These are phyloP conservation scores for Habroteleia sp. DNA, from an alignment of 2,888 invertebrate genomes.

Conservation along the genomic window DNA sequence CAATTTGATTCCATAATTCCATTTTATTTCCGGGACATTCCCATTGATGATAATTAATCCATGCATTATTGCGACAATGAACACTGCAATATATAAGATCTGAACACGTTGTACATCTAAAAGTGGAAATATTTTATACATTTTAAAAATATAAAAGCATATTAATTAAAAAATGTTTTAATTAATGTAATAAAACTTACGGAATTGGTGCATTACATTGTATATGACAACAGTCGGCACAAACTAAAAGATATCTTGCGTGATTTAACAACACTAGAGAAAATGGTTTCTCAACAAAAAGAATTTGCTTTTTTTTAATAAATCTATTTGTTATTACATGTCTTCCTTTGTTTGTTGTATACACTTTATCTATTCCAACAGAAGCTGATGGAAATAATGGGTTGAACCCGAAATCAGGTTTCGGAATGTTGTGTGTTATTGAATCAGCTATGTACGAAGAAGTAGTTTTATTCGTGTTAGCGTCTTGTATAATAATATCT, in stretches of 20 bases:
- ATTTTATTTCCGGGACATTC: slow-evolving; percentile 87
- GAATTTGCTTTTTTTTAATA: slow-evolving; percentile 85
- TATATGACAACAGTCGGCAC: slow-evolving; percentile 87
- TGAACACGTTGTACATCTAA: slow-evolving; percentile 85
- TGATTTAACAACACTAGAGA: slow-evolving; percentile 87
- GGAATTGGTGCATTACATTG: slow-evolving; percentile 84
- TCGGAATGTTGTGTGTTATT: too few relatives aligned
- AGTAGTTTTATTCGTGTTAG: too few relatives aligned
- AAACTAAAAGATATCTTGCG: slow-evolving; percentile 82
- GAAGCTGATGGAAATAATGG: slow-evolving; percentile 83
- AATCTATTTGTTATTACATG: slow-evolving; percentile 84
- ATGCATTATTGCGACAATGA: slow-evolving; percentile 84
- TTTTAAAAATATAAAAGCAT: background rate
- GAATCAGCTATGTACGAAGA: too few relatives aligned
- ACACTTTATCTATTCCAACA: slow-evolving; percentile 82
- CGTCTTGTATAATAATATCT: too few relatives aligned
- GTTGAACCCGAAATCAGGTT: slow-evolving; percentile 82
- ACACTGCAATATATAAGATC: slow-evolving; percentile 86
- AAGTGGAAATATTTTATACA: slow-evolving; percentile 37
- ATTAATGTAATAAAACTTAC: slow-evolving; percentile 76
- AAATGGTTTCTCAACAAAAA: slow-evolving; percentile 91
- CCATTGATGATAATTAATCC: slow-evolving; percentile 85
- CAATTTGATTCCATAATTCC: slow-evolving; percentile 86
- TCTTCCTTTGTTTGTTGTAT: slow-evolving; percentile 84
- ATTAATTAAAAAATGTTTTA: too few relatives aligned